Conservation (phyloP, 2,888 invertebrate genomes). For the Camponotus fellah region DNA sequence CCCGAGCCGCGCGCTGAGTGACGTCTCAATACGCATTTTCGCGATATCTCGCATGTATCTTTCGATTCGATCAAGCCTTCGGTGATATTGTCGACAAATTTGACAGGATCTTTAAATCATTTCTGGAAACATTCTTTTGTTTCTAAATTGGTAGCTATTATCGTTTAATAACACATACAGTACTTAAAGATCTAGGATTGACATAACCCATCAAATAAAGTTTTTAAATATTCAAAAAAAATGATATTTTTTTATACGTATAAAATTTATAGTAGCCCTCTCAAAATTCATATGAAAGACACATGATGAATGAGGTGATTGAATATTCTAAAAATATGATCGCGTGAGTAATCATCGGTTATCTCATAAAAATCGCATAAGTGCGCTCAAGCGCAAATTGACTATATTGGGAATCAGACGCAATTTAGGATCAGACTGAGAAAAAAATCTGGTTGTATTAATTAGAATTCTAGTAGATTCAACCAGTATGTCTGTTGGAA, state of each 20-base stretch:
- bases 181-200: neutral
- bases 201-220: neutral
- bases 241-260: neutral
- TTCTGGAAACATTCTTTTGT: neutral
- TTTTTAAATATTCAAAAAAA: neutral
- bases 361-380: neutral
- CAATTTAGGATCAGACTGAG: neutral
- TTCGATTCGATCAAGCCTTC: slow-evolving; percentile 8
- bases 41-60: slow-evolving; percentile 4
- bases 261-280: neutral
- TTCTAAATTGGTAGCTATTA: neutral
- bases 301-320: neutral
- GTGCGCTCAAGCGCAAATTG: neutral
- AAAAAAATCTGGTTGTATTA: no score
- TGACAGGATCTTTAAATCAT: neutral
- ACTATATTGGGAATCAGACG: neutral
- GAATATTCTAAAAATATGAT: neutral
- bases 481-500: no score
- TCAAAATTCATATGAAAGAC: neutral
- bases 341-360: neutral
- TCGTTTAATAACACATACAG: neutral
- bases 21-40: slow-evolving; percentile 37
- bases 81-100: neutral
- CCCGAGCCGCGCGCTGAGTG: neutral
- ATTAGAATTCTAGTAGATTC: no score